Evolutionary conservation across 2,797 vertebrate species (phyloP), one percentile per base, ranked within the genome.

Genomic region (Artibeus lituratus): DNA sequence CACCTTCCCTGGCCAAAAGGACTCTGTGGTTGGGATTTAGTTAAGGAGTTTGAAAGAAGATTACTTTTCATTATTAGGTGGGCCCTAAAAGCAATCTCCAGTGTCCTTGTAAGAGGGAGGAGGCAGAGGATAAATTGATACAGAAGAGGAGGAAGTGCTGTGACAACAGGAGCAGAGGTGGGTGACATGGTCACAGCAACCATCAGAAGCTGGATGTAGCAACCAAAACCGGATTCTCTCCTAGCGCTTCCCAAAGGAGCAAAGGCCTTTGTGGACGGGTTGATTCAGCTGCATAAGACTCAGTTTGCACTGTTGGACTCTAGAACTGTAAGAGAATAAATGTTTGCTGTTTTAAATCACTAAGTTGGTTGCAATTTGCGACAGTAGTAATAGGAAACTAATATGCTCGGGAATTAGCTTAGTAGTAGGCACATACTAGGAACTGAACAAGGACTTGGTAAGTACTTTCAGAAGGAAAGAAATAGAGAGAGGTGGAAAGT

Each of bases 371-470:
- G 15, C 15, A 67, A 86, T 69, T 42, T 62, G 7, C 89, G 53
- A 70, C 12, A 76, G 35, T 11, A 91, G 15, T 32, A 59, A 83
- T 7, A 73, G 55, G 32, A 95, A 85, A 83, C 16, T 22, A 81
- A 26, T 53, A 44, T 12, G 81, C 18, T n/a, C 3, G 29, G 10
- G 37, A 80, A 80, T 7, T 42, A 87, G n/a, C 70, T 95, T 10
- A 62, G 53, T 29, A 37, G 7, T 65, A 21, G 16, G 42, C 11
- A 73, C 3, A 21, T 0, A 74, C 2, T 35, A 76, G 39, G 7
- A 73, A 78, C 21, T 91, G 53, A 73, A 42, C 7, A 11, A 86
- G 72, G 49, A 29, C 11, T 73, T 37, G 8, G 21, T 69, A 21
- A 93, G 37, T 87, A 24, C 57, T 29, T 26, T 77, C 32, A 53